phyloP scores from a whole-genome alignment of 2,113 vertebrate genomes.

The Bettongia penicillata region DNA sequence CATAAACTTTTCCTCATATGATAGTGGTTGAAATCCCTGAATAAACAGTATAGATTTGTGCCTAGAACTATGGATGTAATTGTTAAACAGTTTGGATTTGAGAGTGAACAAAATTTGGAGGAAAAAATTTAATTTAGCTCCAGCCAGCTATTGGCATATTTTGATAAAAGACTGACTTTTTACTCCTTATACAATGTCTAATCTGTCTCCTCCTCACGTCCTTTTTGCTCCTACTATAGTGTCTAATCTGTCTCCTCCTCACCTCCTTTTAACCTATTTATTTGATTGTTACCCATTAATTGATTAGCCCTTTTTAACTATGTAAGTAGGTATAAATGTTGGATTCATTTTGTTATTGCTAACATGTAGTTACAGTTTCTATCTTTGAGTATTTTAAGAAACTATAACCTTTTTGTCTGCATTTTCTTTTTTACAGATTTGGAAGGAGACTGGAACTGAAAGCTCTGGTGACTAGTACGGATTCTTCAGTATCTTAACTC shows the following conservation, averaged over 20 bases:
- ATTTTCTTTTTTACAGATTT: conserved; percentile 80
- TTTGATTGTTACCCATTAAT: neutral
- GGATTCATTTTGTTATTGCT: neutral
- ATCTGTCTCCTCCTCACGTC: neutral
- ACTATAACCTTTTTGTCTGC: conserved; percentile 17
- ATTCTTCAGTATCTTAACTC: conserved; percentile 59
- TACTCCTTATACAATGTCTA: neutral
- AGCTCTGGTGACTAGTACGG: conserved; percentile 25
- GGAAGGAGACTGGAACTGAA: conserved; percentile 71
- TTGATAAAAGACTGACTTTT: neutral
- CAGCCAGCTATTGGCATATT: neutral
- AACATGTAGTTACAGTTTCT: conserved; percentile 17
- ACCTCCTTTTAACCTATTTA: neutral
- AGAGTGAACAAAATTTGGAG: neutral
- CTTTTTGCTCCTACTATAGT: neutral
- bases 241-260: neutral
- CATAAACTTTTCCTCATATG: neutral
- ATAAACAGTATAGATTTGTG: neutral
- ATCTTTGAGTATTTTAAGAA: conserved; percentile 34
- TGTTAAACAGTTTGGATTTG: neutral
- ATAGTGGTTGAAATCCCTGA: neutral
- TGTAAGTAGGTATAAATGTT: neutral
- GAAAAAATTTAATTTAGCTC: neutral
- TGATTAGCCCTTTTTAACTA: neutral
- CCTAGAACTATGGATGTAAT: neutral